Evolutionary conservation across 2,797 vertebrate species (phyloP).

Genomic region (Melanotaenia trifasciata): DNA sequence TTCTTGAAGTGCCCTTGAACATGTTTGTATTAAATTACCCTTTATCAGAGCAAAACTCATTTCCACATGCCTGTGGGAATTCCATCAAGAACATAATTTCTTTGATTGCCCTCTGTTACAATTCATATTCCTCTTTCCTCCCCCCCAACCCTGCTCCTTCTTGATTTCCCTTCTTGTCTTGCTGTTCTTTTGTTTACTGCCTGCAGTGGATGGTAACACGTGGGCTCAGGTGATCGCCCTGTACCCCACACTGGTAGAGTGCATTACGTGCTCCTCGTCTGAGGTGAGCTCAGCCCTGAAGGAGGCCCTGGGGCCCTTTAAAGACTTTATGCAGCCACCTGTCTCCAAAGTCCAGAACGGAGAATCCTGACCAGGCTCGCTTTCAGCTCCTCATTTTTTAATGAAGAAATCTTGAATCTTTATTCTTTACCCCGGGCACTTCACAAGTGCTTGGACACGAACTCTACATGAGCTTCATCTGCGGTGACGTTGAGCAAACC

Average conservation of each 20-base stretch:
- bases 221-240: slow-evolving; percentile 98
- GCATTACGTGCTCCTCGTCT: slow-evolving; percentile 95
- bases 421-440: slow-evolving; percentile 76
- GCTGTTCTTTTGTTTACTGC: slow-evolving; percentile 6
- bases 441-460: slow-evolving; percentile 58
- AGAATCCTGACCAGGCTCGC: slow-evolving; percentile 89
- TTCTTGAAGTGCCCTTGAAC: slow-evolving; percentile 63
- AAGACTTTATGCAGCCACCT: slow-evolving; percentile 99
- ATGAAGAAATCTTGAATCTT: slow-evolving; percentile 83
- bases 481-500: slow-evolving; percentile 55
- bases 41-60: slow-evolving; percentile 51
- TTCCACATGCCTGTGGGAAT: slow-evolving; percentile 53
- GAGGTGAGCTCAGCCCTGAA: slow-evolving; percentile 97
- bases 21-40: slow-evolving; percentile 47
- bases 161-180: neutral
- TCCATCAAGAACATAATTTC: slow-evolving; percentile 53
- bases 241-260: slow-evolving; percentile 97
- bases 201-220: slow-evolving; percentile 93
- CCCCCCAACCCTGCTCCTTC: slow-evolving; percentile 3
- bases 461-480: slow-evolving; percentile 55
- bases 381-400: slow-evolving; percentile 59
- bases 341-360: slow-evolving; percentile 96
- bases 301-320: slow-evolving; percentile 96
- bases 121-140: slow-evolving; percentile 28
- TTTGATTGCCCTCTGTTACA: slow-evolving; percentile 60